phyloP scores from a whole-genome alignment of 2,888 invertebrate species.

The Prostheceraeus crozeri region DNA sequence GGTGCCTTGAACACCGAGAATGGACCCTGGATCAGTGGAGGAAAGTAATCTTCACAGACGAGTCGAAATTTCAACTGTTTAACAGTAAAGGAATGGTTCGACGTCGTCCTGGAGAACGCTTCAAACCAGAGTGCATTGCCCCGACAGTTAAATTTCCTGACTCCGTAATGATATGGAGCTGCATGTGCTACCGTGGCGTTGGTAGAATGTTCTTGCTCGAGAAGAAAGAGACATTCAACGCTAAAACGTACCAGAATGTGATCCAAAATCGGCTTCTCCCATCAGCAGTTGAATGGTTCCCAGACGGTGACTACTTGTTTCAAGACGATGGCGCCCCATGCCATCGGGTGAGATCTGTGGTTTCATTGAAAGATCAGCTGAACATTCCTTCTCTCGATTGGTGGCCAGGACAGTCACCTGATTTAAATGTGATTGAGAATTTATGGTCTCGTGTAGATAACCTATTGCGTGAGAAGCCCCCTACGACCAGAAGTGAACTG shows the following conservation, averaged over 20 bases:
- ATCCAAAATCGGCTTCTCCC: background rate
- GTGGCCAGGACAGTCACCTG: slow-evolving; percentile 29
- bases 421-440: slow-evolving; percentile 26
- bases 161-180: slow-evolving; percentile 13
- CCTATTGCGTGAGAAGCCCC: slow-evolving; percentile 1
- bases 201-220: slow-evolving; percentile 1
- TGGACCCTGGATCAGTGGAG: slow-evolving; percentile 21
- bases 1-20: slow-evolving; percentile 10
- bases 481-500: slow-evolving; percentile 19
- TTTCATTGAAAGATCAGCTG: slow-evolving; percentile 19
- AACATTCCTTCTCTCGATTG: slow-evolving; percentile 19
- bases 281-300: slow-evolving; percentile 3
- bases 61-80: slow-evolving; percentile 25
- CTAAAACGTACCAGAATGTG: slow-evolving; percentile 8
- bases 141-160: slow-evolving; percentile 9
- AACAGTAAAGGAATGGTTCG: slow-evolving; percentile 14
- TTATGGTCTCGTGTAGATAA: slow-evolving; percentile 14
- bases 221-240: too few species aligned
- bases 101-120: slow-evolving; percentile 19
- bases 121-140: slow-evolving; percentile 7
- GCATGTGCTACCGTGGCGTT: background rate
- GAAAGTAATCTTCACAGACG: slow-evolving; percentile 4
- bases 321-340: slow-evolving; percentile 27
- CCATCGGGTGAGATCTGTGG: slow-evolving; percentile 17
- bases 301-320: slow-evolving; percentile 12